These are phyloP conservation scores for Pseudorhombus dupliciocellatus DNA, from an alignment of 2,113 vertebrate species.

Conservation along the genomic window DNA sequence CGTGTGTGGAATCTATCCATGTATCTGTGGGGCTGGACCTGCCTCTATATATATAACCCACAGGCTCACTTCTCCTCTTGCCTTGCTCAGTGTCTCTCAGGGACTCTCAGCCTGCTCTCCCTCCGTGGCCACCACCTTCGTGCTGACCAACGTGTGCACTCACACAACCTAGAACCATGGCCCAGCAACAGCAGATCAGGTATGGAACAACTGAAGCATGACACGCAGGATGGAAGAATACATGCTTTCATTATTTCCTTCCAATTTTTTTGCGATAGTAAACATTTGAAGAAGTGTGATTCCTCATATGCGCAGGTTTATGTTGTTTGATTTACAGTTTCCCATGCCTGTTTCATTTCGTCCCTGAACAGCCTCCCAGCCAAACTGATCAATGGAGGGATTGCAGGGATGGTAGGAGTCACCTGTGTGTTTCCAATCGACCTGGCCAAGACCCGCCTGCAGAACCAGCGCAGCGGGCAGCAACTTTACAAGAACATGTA, in stretches of 20 bases:
- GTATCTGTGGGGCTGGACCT: slow-evolving; percentile 31
- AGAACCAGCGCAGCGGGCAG: slow-evolving; percentile 85
- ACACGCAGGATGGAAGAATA: not conserved
- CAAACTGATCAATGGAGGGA: slow-evolving; percentile 87
- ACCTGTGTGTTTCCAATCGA: slow-evolving; percentile 89
- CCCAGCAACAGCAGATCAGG: slow-evolving; percentile 84
- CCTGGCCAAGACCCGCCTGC: slow-evolving; percentile 86
- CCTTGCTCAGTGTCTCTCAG: slow-evolving; percentile 61
- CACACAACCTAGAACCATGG: slow-evolving; percentile 73
- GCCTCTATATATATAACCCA: slow-evolving; percentile 63
- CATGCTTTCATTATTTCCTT: slow-evolving; percentile 2
- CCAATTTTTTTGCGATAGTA: slow-evolving; percentile 25
- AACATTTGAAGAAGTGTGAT: not conserved
- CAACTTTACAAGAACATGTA: slow-evolving; percentile 86
- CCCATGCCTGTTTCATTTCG: slow-evolving; percentile 20
- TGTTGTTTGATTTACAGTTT: not conserved
- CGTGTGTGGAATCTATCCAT: slow-evolving; percentile 22
- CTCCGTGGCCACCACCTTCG: slow-evolving; percentile 47
- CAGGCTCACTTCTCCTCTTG: slow-evolving; percentile 36
- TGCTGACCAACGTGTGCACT: slow-evolving; percentile 41
- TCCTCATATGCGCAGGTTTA: too few species aligned
- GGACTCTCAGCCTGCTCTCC: slow-evolving; percentile 67
- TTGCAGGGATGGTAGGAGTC: slow-evolving; percentile 86
- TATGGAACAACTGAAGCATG: slow-evolving; percentile 52
- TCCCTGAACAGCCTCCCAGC: slow-evolving; percentile 81